Evolutionary conservation across 23 tunicate genomes (phyloP).

Genomic region (Phallusia fumigata): DNA sequence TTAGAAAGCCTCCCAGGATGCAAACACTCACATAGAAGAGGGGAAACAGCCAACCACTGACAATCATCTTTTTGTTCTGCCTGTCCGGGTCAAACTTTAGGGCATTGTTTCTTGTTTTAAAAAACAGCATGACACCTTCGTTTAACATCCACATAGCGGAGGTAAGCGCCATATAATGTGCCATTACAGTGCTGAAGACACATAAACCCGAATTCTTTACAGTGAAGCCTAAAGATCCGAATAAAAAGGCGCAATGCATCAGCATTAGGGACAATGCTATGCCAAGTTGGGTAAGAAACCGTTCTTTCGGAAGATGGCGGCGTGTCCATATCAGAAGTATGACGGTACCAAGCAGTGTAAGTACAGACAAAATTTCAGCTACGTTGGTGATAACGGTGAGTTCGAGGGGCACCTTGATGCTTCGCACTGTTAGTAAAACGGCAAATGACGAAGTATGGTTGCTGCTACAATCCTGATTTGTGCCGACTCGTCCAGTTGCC

Average conservation of each 20-base stretch:
- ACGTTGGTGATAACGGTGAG: constrained; percentile 15
- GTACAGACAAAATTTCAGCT: constrained; percentile 31
- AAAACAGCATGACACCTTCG: constrained; percentile 58
- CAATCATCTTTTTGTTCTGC: constrained; percentile 13
- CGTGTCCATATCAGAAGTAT: constrained; percentile 34
- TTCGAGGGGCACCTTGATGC: constrained; percentile 30
- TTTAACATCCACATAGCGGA: constrained; percentile 78
- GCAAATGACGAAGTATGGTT: constrained; percentile 75
- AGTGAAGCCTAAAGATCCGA: neutral
- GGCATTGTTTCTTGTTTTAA: constrained; percentile 55
- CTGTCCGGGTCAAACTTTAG: constrained; percentile 48
- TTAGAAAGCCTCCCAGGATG: constrained; percentile 26
- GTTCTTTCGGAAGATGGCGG: constrained; percentile 38
- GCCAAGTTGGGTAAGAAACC: constrained; percentile 46
- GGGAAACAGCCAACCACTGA: constrained; percentile 53
- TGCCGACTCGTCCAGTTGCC: neutral
- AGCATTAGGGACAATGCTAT: constrained; percentile 38
- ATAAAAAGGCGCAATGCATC: constrained; percentile 28
- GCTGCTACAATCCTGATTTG: constrained; percentile 28
- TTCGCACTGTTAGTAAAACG: constrained; percentile 47
- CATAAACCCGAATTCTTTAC: constrained; percentile 21
- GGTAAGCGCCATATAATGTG: constrained; percentile 41
- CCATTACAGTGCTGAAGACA: constrained; percentile 26
- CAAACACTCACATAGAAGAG: constrained; percentile 41
- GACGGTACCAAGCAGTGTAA: constrained; percentile 32